These are phyloP conservation scores for Holocentrus rufus DNA, from an alignment of 2,797 vertebrate genomes.

Conservation along the genomic window DNA sequence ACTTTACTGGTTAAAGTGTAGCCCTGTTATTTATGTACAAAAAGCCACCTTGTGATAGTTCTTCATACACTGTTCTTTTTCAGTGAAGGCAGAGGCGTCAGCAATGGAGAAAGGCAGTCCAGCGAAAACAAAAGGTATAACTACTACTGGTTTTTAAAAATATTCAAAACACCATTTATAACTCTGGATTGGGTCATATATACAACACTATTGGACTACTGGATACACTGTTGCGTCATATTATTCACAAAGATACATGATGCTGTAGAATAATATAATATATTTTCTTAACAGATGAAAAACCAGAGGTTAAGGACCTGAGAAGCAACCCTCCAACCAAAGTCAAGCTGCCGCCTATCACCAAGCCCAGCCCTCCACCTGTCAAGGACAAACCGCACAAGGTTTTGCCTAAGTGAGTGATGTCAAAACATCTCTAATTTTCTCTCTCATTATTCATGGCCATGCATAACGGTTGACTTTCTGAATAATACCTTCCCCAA, in stretches of 20 bases:
- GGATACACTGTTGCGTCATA: not conserved
- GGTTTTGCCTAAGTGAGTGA: conserved; percentile 82
- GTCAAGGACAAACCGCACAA: conserved; percentile 82
- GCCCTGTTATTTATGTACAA: not conserved
- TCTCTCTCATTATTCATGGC: conserved; percentile 6
- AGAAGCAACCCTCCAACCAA: conserved; percentile 80
- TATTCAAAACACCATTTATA: not conserved
- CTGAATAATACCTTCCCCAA: conserved; percentile 1
- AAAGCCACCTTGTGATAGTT: not conserved
- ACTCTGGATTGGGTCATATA: no score
- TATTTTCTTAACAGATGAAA: conserved; percentile 60
- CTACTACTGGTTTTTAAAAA: not conserved
- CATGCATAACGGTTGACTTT: conserved; percentile 1
- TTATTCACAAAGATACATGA: not conserved
- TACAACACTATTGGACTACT: no score
- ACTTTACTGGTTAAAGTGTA: not conserved
- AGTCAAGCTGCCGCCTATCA: conserved; percentile 79
- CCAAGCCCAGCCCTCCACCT: conserved; percentile 82
- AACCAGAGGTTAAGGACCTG: conserved; percentile 79
- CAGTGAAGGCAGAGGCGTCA: conserved; percentile 64
- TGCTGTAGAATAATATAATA: not conserved
- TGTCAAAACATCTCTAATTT: conserved; percentile 7
- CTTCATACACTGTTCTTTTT: conserved; percentile 13
- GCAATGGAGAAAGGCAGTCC: conserved; percentile 71
- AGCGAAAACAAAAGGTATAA: conserved; percentile 72